Base-by-base conservation (phyloP, 2,113 vertebrate species). In the Pyrgilauda ruficollis region DNA sequence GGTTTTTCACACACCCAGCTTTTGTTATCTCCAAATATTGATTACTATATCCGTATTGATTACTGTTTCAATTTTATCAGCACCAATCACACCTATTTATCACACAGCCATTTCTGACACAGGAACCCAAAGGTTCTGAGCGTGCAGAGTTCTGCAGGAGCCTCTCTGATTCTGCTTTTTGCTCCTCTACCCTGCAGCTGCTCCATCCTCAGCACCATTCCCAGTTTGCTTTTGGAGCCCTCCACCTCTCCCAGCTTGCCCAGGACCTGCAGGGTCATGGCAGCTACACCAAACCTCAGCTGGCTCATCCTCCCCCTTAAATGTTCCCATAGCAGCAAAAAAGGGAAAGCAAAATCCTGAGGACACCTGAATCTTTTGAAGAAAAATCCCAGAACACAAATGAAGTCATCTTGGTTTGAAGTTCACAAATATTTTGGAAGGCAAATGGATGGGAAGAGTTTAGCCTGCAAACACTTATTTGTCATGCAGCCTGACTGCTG, bases 401-500 rank as follows among this genome's bases (percentile, higher is more conserved):
- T 89, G 39, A 94, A 96, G 96, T 37, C 87, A 26, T 90, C 92
- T 94, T n/a, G 62, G 55, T 90, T 77, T 78, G 82, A 87, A 84
- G 69, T 67, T 94, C 93, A 84, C 8, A 31, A 89, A 53, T 68
- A 58, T 66, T 80, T 94, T 81, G 80, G 94, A 91, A 95, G 94
- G 92, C 86, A 95, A 44, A 76, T 52, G 49, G 91, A 73, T 56
- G 91, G 95, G 52, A 79, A 93, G 81, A 81, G 89, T 94, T 96
- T 95, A 96, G 88, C 41, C 72, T 84, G 83, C 83, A 86, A 88
- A 82, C 90, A 69, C 44, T 89, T 44, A 59, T 73, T 91, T 95
- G 96, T 95, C 74, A 26, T 37, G 52, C 93, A 76, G 95, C 59
- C 94, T 94, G 96, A 95, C 79, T 92, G 23, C 77, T 81, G 94